Evolutionary conservation across 2,888 invertebrate species (phyloP).

Genomic region (Acleris sparsana): DNA sequence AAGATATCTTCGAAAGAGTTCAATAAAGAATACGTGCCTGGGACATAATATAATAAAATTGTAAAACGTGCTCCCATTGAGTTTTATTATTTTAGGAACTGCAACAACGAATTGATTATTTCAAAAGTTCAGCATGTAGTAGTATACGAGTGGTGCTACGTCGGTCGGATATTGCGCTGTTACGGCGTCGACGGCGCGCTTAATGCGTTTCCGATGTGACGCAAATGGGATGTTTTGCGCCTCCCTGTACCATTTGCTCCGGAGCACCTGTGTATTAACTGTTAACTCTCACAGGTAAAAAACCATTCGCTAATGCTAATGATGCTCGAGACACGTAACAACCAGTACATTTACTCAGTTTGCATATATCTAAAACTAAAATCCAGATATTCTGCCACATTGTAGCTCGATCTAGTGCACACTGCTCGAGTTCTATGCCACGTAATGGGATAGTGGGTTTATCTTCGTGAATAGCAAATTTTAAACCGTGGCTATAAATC

Average conservation of each 20-base stretch:
- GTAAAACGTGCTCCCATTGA: background rate
- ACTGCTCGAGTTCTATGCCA: constrained; percentile 26
- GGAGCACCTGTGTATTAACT: constrained; percentile 27
- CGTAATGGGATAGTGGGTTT: constrained; percentile 46
- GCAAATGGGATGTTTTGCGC: constrained; percentile 74
- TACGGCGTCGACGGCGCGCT: constrained; percentile 66
- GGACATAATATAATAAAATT: background rate
- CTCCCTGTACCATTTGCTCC: constrained; percentile 26
- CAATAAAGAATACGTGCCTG: background rate
- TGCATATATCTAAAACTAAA: background rate
- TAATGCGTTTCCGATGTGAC: constrained; percentile 81
- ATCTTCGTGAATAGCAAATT: constrained; percentile 51
- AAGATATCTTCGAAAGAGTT: constrained; percentile 3
- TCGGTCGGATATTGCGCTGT: constrained; percentile 78
- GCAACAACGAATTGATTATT: constrained; percentile 7
- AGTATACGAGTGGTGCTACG: constrained; percentile 40
- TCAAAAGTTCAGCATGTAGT: constrained; percentile 37
- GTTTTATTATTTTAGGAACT: constrained; percentile 11
- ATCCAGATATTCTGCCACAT: background rate
- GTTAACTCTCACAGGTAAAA: constrained; percentile 5
- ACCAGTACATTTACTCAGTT: background rate
- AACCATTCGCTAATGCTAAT: background rate
- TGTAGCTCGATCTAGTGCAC: constrained; percentile 1
- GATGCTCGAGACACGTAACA: background rate
- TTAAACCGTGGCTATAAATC: constrained; percentile 64